A percentile compares a stretch with the other conserved stretches of the same genome.
Conservation (phyloP, 2,888 invertebrate genomes). For the Notodonta dromedarius region DNA sequence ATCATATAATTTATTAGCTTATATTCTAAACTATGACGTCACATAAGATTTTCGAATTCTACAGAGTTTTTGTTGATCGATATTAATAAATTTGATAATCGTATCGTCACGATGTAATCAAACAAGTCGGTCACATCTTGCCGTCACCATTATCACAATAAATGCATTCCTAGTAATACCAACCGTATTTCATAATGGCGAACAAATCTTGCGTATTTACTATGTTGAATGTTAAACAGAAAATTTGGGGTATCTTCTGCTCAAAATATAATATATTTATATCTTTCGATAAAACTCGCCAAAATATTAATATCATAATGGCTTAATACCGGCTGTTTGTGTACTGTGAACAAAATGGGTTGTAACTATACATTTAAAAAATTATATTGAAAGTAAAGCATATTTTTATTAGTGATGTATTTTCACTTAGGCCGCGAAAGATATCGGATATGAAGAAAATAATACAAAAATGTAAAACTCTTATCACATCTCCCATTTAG, state of each 20-base stretch:
- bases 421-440: too few relatives aligned
- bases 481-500: too few relatives aligned
- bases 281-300: neutral
- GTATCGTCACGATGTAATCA: constrained; percentile 23
- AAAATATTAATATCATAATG: neutral
- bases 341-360: too few relatives aligned
- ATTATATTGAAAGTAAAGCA: too few relatives aligned
- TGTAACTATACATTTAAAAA: too few relatives aligned
- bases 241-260: neutral
- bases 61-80: constrained; percentile 14
- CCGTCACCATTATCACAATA: constrained; percentile 20
- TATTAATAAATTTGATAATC: constrained; percentile 25
- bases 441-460: too few relatives aligned
- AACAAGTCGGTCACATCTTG: constrained; percentile 22
- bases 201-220: neutral
- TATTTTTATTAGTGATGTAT: too few relatives aligned
- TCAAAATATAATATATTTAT: neutral
- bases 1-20: too few relatives aligned
- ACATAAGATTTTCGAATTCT: neutral
- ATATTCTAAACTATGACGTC: too few relatives aligned
- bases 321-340: too few relatives aligned
- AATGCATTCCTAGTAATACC: constrained; percentile 7
- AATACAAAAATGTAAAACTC: too few relatives aligned
- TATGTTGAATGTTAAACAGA: neutral
- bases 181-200: constrained; percentile 9